Evolutionary conservation across 2,888 invertebrate species (phyloP), one percentile per base, ranked within the genome.

Genomic region (Polydrusus tereticollis): DNA sequence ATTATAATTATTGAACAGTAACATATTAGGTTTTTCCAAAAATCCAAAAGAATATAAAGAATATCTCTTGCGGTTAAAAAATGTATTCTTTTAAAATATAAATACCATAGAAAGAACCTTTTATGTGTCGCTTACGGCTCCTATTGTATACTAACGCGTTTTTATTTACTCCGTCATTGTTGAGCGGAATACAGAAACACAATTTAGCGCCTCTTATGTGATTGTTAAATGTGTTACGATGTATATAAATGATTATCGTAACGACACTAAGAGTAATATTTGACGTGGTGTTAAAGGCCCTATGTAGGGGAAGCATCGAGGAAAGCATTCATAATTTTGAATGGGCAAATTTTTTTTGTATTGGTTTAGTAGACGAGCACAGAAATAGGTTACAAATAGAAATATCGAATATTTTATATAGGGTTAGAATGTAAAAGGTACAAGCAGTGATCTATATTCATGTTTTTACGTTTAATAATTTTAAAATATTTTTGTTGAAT

Each of bases 141-240:
- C 18, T 29, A 36, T 36, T 36, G 57, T 58, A 58, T 58, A 58
- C 57, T 58, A 58, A 58, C 57, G 36, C 4, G 36, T 58, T 58
- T 58, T 58, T 58, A 58, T 58, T 58, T 58, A 58, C 57, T 23
- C 36, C 36, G 16, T 58, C 57, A 58, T 58, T 58, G 57, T 58
- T 33, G 33, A 58, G 57, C 20, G 26, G 57, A 58, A 58, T 58
- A 58, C 57, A 58, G 36, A 58, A 58, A 58, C 36, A 58, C 57
- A 58, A 58, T 58, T 58, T 58, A 36, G 57, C 18, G 36, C 38
- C 36, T 58, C 18, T 58, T 58, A 16, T 21, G 57, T 18, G 33
- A 58, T 36, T 58, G 57, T 36, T 58, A 58, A 58, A 26, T 33
- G 18, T 58, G 57, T 58, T 36, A 58, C 57, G 20, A 18, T 58